A percentile compares a stretch with the other conserved stretches of the same genome.
These are phyloP conservation scores for Telenomus remus DNA, from an alignment of 1,140 invertebrate species.

Conservation along the genomic window DNA sequence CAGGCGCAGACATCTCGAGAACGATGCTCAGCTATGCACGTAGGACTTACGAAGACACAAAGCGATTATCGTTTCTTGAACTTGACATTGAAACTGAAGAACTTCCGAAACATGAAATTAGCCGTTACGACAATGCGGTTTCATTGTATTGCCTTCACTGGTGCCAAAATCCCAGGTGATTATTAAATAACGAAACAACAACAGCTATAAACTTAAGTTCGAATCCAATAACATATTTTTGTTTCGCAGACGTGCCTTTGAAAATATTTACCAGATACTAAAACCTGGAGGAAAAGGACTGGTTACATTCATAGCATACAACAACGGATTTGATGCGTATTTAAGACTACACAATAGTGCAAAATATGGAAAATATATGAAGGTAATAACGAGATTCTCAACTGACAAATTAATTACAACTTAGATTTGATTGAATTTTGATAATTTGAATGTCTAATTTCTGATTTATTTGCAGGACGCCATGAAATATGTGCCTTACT, in stretches of 20 bases:
- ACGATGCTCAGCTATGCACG: conserved; percentile 83
- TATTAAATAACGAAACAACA: too few species aligned
- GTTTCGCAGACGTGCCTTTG: conserved; percentile 77
- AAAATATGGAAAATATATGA: conserved; percentile 81
- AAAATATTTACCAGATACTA: conserved; percentile 81
- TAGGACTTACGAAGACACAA: conserved; percentile 72
- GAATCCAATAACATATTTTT: background rate
- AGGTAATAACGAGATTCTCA: conserved; percentile 69
- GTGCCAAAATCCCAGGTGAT: conserved; percentile 83
- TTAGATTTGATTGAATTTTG: too few species aligned
- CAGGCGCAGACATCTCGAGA: conserved; percentile 82
- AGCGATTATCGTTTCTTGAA: conserved; percentile 77
- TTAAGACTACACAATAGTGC: conserved; percentile 76
- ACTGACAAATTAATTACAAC: too few species aligned
- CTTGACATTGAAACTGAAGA: conserved; percentile 80
- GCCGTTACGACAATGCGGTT: conserved; percentile 82
- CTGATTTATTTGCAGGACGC: conserved; percentile 62
- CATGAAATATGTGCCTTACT: conserved; percentile 65
- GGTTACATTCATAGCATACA: conserved; percentile 82
- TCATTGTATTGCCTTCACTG: conserved; percentile 91
- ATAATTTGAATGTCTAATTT: conserved; percentile 7
- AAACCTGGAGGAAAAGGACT: conserved; percentile 81
- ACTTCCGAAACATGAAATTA: conserved; percentile 73
- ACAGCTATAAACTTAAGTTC: too few species aligned
- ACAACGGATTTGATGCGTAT: conserved; percentile 84